Conservation (phyloP, 2,797 vertebrate species). For the Rhabdomys pumilio region DNA sequence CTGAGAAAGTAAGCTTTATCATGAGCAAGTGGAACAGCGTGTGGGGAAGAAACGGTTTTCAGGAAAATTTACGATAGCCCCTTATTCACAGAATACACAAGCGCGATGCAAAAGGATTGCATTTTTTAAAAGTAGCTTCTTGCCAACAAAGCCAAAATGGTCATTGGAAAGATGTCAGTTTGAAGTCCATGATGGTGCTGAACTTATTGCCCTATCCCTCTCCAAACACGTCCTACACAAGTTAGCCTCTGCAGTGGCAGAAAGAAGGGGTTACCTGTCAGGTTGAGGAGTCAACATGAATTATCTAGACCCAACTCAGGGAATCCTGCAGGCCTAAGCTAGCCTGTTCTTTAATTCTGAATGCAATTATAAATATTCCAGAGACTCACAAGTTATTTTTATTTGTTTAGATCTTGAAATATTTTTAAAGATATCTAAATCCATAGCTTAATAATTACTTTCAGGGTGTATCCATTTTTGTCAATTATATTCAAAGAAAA, state of each 20-base stretch:
- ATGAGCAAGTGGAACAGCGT: neutral
- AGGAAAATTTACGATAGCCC: slow-evolving; percentile 23
- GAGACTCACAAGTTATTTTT: slow-evolving; percentile 12
- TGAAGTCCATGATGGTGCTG: accelerated
- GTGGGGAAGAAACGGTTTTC: slow-evolving; percentile 9
- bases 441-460: neutral
- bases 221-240: neutral
- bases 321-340: neutral
- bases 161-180: neutral
- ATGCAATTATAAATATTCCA: neutral
- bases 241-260: neutral
- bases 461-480: neutral
- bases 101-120: neutral
- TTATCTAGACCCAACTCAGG: neutral
- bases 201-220: neutral
- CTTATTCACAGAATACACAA: slow-evolving; percentile 50
- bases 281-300: neutral
- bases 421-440: neutral
- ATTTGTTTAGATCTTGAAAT: slow-evolving; percentile 40
- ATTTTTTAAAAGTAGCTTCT: neutral
- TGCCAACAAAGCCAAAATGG: neutral
- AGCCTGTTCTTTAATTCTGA: neutral
- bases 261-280: accelerated
- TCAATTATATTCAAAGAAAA: neutral
- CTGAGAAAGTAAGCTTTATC: slow-evolving; percentile 50